Evolutionary conservation across 37 sponge, comb jelly and placozoan species (phyloP).

Genomic region (Axinella damicornis): DNA sequence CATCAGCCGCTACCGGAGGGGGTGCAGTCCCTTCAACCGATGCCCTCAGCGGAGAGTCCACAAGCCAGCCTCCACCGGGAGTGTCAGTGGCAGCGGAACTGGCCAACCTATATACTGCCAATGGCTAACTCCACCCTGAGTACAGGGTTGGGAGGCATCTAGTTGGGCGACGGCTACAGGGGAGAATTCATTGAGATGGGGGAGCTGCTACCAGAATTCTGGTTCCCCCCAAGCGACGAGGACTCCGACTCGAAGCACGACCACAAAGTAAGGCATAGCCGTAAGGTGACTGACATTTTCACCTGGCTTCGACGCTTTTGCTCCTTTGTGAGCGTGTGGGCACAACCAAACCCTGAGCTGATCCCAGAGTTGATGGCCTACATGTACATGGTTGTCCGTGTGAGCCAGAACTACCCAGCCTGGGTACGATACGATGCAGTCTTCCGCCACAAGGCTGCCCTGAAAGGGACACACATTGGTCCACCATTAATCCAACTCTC

Average conservation of each 20-base stretch:
- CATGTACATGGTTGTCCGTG: constrained; percentile 3
- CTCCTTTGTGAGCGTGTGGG: not conserved
- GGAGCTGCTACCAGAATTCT: no score
- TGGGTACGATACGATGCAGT: constrained; percentile 48
- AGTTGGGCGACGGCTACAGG: no score
- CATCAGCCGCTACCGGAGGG: no score
- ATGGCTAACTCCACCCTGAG: no score
- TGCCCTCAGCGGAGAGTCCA: no score
- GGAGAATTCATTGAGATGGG: no score
- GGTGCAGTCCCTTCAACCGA: no score
- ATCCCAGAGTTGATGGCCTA: constrained; percentile 53
- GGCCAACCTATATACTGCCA: no score
- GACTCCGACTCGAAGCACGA: not conserved
- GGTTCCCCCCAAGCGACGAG: no score
- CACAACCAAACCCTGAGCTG: not conserved
- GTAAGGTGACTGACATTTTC: constrained; percentile 3
- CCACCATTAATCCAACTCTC: constrained; percentile 1
- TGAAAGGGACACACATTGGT: constrained; percentile 8
- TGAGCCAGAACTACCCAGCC: constrained; percentile 25
- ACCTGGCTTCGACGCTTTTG: constrained; percentile 28
- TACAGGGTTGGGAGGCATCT: no score
- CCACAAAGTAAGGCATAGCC: not conserved
- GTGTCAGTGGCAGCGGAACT: no score
- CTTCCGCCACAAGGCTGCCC: constrained; percentile 29
- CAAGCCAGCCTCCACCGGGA: no score